Conservation (phyloP, 2,888 invertebrate species). For the Syritta pipiens region DNA sequence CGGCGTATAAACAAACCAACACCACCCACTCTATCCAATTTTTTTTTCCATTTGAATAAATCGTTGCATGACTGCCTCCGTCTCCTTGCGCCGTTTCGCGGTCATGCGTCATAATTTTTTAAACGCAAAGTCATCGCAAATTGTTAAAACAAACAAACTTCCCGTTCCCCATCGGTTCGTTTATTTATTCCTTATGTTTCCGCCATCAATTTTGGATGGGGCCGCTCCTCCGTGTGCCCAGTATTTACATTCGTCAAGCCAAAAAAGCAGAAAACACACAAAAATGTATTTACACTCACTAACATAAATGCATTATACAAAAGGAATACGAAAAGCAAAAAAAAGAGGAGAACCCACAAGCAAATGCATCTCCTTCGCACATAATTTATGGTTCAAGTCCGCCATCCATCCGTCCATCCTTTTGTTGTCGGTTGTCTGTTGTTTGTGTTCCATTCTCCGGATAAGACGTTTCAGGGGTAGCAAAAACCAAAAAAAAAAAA, state of each 20-base stretch:
- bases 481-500: slow-evolving; percentile 13
- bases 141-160: neutral
- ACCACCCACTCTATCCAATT: neutral
- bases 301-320: slow-evolving; percentile 17
- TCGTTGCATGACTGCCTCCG: no score
- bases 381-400: slow-evolving; percentile 52
- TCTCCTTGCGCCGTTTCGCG: no score
- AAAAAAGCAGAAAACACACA: slow-evolving; percentile 2
- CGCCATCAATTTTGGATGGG: neutral
- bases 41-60: no score
- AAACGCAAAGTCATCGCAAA: neutral
- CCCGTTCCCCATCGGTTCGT: neutral
- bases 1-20: no score
- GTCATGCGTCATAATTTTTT: no score
- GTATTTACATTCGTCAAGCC: slow-evolving; percentile 1
- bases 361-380: slow-evolving; percentile 47
- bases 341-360: no score
- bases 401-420: slow-evolving; percentile 12
- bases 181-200: neutral
- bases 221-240: neutral
- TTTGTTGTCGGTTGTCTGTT: slow-evolving; percentile 19
- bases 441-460: slow-evolving; percentile 8
- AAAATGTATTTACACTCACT: slow-evolving; percentile 37
- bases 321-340: slow-evolving; percentile 10
- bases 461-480: slow-evolving; percentile 19